Conservation (phyloP, 2,888 invertebrate species). For the Polia nebulosa region DNA sequence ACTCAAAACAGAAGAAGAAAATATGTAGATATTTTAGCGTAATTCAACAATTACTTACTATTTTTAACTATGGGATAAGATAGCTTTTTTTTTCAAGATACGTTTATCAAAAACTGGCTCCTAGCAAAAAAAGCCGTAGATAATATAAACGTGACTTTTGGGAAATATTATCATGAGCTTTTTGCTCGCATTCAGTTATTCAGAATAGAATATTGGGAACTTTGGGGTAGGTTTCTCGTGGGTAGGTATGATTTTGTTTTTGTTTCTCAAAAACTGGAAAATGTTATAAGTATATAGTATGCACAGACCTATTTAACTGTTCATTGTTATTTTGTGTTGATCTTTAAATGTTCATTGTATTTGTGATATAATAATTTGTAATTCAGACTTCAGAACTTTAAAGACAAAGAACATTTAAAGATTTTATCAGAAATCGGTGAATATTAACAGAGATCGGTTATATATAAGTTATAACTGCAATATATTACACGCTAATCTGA, state of each 20-base stretch:
- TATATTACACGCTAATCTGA: slow-evolving; percentile 20
- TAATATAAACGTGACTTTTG: slow-evolving; percentile 6
- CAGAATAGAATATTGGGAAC: no score
- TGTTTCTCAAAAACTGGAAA: neutral
- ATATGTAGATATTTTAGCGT: neutral
- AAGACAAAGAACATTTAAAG: neutral
- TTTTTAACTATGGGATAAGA: neutral
- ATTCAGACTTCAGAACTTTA: neutral
- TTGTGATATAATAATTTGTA: neutral
- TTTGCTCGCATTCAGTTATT: neutral
- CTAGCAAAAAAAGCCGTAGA: no score
- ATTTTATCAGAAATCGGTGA: neutral
- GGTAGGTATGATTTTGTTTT: neutral
- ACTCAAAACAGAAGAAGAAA: neutral
- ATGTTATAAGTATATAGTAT: neutral
- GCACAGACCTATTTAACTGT: no score
- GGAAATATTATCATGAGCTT: neutral
- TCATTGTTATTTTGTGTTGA: neutral
- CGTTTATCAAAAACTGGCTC: no score
- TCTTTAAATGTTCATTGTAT: no score
- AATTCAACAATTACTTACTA: neutral
- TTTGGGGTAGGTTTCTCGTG: no score
- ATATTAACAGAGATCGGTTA: no score
- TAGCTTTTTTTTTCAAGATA: no score
- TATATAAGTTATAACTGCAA: neutral